These are phyloP conservation scores for mouse (Mus musculus) DNA, from an alignment of 2,113 vertebrate genomes.

Conservation along the genomic window GRCm39 chr11:18534501-18535000, in stretches of 20 bases:
- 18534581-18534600: slow-evolving; percentile 82
- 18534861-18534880: background rate
- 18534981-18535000: background rate
- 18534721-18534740: background rate
- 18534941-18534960: background rate
- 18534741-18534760: background rate
- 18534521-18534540: slow-evolving; percentile 88
- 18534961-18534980: background rate
- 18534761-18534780: background rate
- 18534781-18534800: slow-evolving; percentile 11
- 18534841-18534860: background rate
- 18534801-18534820: background rate
- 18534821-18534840: background rate
- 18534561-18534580: slow-evolving; percentile 88
- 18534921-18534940: slow-evolving; percentile 27
- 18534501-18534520: slow-evolving; percentile 88
- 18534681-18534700: background rate
- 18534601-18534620: slow-evolving; percentile 48
- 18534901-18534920: background rate
- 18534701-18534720: background rate
- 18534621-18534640: background rate
- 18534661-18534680: background rate
- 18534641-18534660: background rate
- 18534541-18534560: slow-evolving; percentile 88
- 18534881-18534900: background rate